A percentile compares a stretch with the other conserved stretches of the same genome.
These are phyloP conservation scores for Siderastrea siderea DNA, from an alignment of 92 coral and sea anemone species.

Conservation along the genomic window DNA sequence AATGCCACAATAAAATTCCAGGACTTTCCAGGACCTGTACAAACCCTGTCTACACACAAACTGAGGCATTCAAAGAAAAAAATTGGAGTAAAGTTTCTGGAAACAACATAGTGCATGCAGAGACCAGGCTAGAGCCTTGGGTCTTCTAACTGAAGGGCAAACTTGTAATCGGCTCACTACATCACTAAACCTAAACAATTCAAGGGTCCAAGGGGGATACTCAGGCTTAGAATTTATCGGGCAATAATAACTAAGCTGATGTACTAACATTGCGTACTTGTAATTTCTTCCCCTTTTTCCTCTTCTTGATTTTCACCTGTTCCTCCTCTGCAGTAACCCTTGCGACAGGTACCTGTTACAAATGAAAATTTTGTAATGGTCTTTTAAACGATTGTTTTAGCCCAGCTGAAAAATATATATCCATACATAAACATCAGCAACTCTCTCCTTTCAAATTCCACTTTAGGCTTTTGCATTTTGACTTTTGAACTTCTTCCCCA, in stretches of 20 bases:
- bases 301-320: no score
- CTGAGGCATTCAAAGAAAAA: neutral
- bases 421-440: neutral
- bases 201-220: no score
- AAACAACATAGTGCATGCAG: no score
- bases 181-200: no score
- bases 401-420: conserved; percentile 18
- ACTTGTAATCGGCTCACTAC: no score
- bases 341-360: neutral
- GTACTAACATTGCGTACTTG: neutral
- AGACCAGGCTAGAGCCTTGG: no score
- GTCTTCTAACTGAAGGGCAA: no score
- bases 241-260: conserved; percentile 4
- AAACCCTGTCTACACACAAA: neutral
- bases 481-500: conserved; percentile 16
- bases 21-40: no score
- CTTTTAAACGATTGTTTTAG: neutral
- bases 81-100: neutral
- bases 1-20: no score
- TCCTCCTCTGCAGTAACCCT: neutral
- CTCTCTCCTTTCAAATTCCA: neutral
- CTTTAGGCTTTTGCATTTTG: neutral
- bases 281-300: neutral
- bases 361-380: neutral
- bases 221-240: neutral